Evolutionary conservation across 2,888 invertebrate genomes (phyloP), one percentile per base, ranked within the genome.

Genomic region (Actias luna): DNA sequence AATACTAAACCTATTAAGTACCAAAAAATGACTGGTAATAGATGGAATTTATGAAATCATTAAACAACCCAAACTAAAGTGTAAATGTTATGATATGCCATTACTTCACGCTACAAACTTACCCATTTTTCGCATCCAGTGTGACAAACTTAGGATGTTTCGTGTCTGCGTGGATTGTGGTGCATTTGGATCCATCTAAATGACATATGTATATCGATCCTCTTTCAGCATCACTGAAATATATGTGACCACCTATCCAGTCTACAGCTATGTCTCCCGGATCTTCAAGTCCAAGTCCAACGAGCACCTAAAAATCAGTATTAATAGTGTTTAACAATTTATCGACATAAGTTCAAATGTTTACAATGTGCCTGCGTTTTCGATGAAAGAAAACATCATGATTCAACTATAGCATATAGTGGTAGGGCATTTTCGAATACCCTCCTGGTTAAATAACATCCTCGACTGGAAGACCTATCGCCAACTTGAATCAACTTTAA

Each of bases 231-330:
- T 98, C 98, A 2, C 96, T 95, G 80, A 97, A 97, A 85, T 97
- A 98, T 50, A 98, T 93, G 80, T 97, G 97, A 0, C 94, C 94
- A 0, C 96, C 97, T 8, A 96, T 77, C 95, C 95, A 96, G 83
- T 97, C 97, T 27, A 97, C 88, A 0, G 96, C 95, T 62, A 97
- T 87, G 71, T 96, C 96, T 66, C 96, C 96, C 0, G 96, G 96
- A 5, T 94, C 92, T 65, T 94, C 94, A 0, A 97, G 78, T 0
- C 97, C 97, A 68, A 94, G 85, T 7, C 94, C 94, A 1, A 95
- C 92, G 29, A 96, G 66, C 0, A 94, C 87, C 94, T 94, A 75
- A n/a, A 55, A 29, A 27, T 2, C 22, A 2, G 22, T 12, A 25
- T 50, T 22, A 8, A 46, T 12, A 22, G 12, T n/a, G n/a, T n/a